These are phyloP conservation scores for Etheostoma perlongum DNA, from an alignment of 2,797 vertebrate genomes.

Conservation along the genomic window DNA sequence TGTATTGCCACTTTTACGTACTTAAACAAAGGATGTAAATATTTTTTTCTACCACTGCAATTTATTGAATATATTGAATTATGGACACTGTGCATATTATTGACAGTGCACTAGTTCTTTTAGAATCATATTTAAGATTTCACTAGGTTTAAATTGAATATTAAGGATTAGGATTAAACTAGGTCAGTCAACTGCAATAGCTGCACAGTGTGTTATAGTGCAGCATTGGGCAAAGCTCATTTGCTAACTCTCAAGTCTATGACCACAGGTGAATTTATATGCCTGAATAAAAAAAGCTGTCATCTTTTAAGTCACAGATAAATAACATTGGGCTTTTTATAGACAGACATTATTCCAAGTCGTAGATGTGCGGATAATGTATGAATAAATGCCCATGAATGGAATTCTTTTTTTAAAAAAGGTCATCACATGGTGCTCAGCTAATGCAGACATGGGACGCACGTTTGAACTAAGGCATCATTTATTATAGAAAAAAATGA, in stretches of 20 bases:
- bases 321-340: not conserved
- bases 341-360: not conserved
- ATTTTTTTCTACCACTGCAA: not conserved
- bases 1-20: too few relatives aligned
- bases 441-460: constrained; percentile 26
- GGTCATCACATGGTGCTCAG: constrained; percentile 22
- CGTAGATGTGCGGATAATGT: constrained; percentile 16
- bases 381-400: constrained; percentile 37
- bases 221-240: not conserved
- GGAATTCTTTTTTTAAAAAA: constrained; percentile 10
- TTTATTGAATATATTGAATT: not conserved
- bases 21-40: not conserved
- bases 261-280: not conserved
- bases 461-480: constrained; percentile 28
- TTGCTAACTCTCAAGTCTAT: not conserved
- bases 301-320: constrained; percentile 15
- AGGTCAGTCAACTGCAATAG: constrained; percentile 3
- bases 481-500: constrained; percentile 43
- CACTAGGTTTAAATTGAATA: too few relatives aligned
- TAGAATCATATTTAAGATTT: not conserved
- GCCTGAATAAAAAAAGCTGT: not conserved
- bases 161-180: not conserved
- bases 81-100: not conserved
- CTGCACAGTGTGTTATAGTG: not conserved
- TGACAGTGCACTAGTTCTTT: not conserved